Conservation (phyloP, 2,797 vertebrate species). For the Rhinichthys osculus region DNA sequence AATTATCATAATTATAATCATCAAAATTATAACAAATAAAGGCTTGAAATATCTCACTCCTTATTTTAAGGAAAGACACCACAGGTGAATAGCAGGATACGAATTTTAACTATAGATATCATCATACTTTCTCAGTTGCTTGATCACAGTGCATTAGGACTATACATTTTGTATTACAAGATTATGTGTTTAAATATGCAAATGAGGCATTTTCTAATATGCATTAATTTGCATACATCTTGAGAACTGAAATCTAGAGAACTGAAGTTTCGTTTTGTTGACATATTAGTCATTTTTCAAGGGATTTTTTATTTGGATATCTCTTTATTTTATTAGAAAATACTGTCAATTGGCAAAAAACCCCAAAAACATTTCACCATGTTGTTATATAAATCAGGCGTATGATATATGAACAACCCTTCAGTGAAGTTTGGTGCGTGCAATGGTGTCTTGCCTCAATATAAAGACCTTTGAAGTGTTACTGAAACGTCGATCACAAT, state of each 20-base stretch:
- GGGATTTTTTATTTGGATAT: not conserved
- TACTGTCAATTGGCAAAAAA: not conserved
- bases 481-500: not conserved
- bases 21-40: too few relatives aligned
- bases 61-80: not conserved
- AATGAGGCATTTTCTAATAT: not conserved
- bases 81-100: not conserved
- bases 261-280: not conserved
- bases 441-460: not conserved
- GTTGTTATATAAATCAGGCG: not conserved
- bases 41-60: too few relatives aligned
- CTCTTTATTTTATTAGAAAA: not conserved
- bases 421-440: not conserved
- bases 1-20: too few relatives aligned
- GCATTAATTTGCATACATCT: not conserved
- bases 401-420: not conserved
- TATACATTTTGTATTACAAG: too few relatives aligned
- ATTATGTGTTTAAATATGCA: too few relatives aligned
- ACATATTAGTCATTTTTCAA: not conserved
- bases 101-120: too few relatives aligned
- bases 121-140: not conserved
- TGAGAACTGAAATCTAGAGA: not conserved
- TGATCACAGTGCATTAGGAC: not conserved
- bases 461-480: not conserved
- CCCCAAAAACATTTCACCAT: not conserved